Evolutionary conservation across 2,888 invertebrate species (phyloP).

Genomic region (Orthosia cruda): DNA sequence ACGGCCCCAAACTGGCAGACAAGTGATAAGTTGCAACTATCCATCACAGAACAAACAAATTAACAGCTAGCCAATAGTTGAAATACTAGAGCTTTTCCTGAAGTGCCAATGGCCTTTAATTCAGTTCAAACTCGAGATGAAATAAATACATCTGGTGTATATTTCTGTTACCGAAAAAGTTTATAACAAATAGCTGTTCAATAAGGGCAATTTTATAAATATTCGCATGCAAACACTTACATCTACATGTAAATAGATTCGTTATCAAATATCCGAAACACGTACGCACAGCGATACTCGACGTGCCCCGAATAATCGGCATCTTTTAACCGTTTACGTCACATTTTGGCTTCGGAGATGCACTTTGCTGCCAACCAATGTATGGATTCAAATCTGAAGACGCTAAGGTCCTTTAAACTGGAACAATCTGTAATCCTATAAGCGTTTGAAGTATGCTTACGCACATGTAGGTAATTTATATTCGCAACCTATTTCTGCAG

Average conservation of each 20-base stretch:
- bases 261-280: slow-evolving; percentile 72
- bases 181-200: slow-evolving; percentile 18
- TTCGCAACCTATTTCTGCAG: slow-evolving; percentile 46
- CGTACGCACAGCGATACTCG: slow-evolving; percentile 76
- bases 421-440: slow-evolving; percentile 64
- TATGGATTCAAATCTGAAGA: slow-evolving; percentile 70
- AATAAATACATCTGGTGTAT: neutral
- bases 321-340: slow-evolving; percentile 81
- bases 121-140: neutral
- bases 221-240: slow-evolving; percentile 58
- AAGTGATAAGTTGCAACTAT: slow-evolving; percentile 19
- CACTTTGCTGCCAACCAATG: slow-evolving; percentile 81
- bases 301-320: slow-evolving; percentile 80
- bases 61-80: slow-evolving; percentile 3
- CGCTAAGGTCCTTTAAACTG: slow-evolving; percentile 74
- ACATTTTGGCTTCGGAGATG: slow-evolving; percentile 82
- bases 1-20: slow-evolving; percentile 2
- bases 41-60: slow-evolving; percentile 23
- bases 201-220: slow-evolving; percentile 40
- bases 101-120: neutral
- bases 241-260: slow-evolving; percentile 65
- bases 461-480: slow-evolving; percentile 37
- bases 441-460: slow-evolving; percentile 27
- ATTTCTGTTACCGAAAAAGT: slow-evolving; percentile 1
- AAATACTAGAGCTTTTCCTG: neutral